Evolutionary conservation across 2,797 vertebrate species (phyloP).

Genomic region (Garrulus glandarius): DNA sequence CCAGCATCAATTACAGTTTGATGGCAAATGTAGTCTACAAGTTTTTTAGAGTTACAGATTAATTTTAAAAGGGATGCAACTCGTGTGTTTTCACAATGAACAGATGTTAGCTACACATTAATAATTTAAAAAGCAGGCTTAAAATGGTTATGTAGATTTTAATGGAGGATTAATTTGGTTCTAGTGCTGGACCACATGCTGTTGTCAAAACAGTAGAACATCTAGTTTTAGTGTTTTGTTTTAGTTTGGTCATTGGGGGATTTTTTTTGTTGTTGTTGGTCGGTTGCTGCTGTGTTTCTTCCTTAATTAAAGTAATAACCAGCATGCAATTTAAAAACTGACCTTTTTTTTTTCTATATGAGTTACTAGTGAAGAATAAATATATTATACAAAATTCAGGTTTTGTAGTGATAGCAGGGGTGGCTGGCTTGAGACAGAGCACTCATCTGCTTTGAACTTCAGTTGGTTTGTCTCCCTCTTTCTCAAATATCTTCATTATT

Average conservation of each 20-base stretch:
- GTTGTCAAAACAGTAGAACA: neutral
- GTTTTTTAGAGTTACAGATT: constrained; percentile 31
- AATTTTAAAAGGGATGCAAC: constrained; percentile 5
- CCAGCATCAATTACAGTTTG: constrained; percentile 40
- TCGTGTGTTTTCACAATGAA: neutral
- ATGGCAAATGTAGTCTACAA: neutral
- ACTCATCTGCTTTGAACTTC: neutral
- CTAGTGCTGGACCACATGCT: neutral
- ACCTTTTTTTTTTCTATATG: neutral
- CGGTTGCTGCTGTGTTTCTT: neutral
- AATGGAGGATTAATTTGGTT: constrained; percentile 12
- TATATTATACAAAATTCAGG: neutral
- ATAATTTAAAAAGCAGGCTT: constrained; percentile 29
- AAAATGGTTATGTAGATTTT: constrained; percentile 12
- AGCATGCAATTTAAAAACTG: neutral
- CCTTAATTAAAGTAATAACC: neutral
- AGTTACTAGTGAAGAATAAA: neutral
- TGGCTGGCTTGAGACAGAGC: neutral
- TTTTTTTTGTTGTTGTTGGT: neutral
- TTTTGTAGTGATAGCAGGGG: neutral
- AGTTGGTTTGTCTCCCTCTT: neutral
- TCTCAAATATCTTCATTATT: neutral
- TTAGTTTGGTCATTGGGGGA: neutral
- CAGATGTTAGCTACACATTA: constrained; percentile 28
- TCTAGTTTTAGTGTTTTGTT: neutral